Conservation (phyloP, 2,113 vertebrate species). For the Scomber scombrus region DNA sequence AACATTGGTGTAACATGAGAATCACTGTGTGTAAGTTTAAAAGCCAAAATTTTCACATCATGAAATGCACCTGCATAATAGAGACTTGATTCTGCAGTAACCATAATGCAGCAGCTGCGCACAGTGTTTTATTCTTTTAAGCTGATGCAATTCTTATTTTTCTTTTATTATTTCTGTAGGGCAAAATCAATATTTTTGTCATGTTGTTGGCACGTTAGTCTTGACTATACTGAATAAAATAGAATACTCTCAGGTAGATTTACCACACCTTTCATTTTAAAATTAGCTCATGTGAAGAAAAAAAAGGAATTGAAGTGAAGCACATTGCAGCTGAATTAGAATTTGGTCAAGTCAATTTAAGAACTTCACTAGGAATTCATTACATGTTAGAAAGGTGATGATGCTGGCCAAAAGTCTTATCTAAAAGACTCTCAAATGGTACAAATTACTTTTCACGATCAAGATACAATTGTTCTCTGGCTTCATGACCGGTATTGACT, state of each 20-base stretch:
- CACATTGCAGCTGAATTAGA: background rate
- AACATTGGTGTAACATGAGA: background rate
- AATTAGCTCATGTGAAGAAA: background rate
- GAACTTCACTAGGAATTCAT: too few relatives aligned
- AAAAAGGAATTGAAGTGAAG: too few relatives aligned
- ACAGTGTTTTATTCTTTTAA: background rate
- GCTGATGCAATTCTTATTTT: background rate
- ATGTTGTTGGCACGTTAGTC: background rate
- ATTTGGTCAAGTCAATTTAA: background rate
- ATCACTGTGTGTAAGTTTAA: background rate
- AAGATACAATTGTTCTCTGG: too few relatives aligned
- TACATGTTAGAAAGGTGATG: too few relatives aligned
- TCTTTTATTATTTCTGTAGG: background rate
- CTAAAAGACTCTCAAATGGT: too few relatives aligned
- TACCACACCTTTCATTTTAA: background rate
- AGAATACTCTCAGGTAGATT: background rate
- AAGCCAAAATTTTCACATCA: background rate
- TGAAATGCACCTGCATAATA: background rate
- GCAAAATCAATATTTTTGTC: background rate
- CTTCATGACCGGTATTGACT: too few relatives aligned
- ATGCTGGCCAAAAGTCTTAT: too few relatives aligned
- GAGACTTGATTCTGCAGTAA: background rate
- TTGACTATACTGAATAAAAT: background rate
- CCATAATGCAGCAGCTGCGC: background rate
- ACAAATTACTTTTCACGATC: too few relatives aligned